Percentiles rank a stretch among this genome's conserved stretches.
These are phyloP conservation scores for Drosophila setifemur DNA, from an alignment of 1,140 invertebrate species.

Conservation along the genomic window DNA sequence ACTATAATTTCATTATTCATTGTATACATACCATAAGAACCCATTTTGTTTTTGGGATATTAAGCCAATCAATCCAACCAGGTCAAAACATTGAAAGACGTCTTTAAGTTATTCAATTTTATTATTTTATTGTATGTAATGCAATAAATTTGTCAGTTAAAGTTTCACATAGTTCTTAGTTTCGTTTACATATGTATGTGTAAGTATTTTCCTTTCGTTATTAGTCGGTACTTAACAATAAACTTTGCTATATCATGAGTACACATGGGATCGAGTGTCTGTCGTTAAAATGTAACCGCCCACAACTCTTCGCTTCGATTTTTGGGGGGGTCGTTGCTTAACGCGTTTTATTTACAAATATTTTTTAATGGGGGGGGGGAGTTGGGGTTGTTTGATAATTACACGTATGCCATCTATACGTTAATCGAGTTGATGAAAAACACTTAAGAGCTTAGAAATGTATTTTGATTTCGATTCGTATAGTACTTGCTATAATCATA, in stretches of 20 bases:
- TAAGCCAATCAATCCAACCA: too few relatives aligned
- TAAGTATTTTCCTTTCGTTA: conserved; percentile 44
- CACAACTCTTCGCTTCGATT: conserved; percentile 12
- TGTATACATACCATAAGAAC: neutral
- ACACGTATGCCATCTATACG: conserved; percentile 43
- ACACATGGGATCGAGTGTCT: conserved; percentile 35
- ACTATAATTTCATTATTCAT: too few relatives aligned
- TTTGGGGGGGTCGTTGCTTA: neutral
- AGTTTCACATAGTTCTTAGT: conserved; percentile 74
- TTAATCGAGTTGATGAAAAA: conserved; percentile 62
- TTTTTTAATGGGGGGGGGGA: too few relatives aligned
- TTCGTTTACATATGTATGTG: conserved; percentile 56
- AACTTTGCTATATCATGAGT: conserved; percentile 66
- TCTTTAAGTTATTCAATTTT: conserved; percentile 56
- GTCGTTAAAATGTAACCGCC: conserved; percentile 38
- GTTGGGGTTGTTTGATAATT: conserved; percentile 25
- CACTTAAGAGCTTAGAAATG: conserved; percentile 76
- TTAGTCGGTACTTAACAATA: conserved; percentile 72
- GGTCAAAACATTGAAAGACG: neutral
- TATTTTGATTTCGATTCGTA: conserved; percentile 71
- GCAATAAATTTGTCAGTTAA: conserved; percentile 78
- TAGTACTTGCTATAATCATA: conserved; percentile 49
- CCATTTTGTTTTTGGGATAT: too few relatives aligned
- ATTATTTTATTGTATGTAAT: conserved; percentile 77
- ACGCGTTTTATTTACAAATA: conserved; percentile 44